Evolutionary conservation across 2,113 vertebrate genomes (phyloP).

Genomic region (Cyanoramphus novaezelandiae): DNA sequence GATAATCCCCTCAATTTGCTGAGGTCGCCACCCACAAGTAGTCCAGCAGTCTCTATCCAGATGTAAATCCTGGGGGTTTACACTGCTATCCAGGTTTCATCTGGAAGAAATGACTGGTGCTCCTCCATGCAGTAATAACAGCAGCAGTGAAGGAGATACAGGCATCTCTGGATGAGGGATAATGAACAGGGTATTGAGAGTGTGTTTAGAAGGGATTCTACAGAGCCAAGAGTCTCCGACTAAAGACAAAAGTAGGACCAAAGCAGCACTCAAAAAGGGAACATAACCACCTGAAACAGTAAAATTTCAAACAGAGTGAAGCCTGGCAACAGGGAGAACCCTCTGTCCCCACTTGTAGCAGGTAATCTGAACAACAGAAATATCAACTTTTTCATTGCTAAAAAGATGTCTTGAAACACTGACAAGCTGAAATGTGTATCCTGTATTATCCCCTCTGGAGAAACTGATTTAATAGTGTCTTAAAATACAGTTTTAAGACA

Average conservation of each 20-base stretch:
- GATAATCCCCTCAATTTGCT: not conserved
- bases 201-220: not conserved
- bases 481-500: not conserved
- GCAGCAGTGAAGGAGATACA: not conserved
- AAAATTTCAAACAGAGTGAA: not conserved
- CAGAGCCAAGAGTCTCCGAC: not conserved
- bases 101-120: not conserved
- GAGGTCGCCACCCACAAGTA: not conserved
- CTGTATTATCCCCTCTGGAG: not conserved
- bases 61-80: not conserved
- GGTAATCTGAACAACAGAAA: not conserved
- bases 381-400: not conserved
- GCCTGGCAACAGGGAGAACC: not conserved
- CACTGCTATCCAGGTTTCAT: not conserved
- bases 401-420: not conserved
- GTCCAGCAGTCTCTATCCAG: not conserved
- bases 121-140: not conserved
- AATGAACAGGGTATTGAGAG: fast-evolving
- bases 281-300: not conserved
- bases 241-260: not conserved
- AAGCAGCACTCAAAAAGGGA: not conserved
- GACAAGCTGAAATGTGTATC: not conserved
- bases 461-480: not conserved
- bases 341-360: not conserved
- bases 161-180: not conserved